Evolutionary conservation across 2,113 vertebrate species (phyloP).

Genomic region (Psettodes erumei): DNA sequence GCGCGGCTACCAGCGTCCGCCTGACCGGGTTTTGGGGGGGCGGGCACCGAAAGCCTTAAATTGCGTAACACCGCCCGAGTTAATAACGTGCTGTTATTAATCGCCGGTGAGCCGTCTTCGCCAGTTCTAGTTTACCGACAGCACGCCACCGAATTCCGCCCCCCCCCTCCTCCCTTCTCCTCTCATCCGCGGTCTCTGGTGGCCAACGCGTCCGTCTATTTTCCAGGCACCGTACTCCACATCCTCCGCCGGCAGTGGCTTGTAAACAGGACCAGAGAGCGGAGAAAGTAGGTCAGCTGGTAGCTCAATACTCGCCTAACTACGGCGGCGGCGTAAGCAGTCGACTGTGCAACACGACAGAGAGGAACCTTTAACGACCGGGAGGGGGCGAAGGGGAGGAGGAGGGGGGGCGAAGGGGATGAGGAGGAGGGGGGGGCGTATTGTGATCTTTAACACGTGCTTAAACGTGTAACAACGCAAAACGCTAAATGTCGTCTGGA

Average conservation of each 20-base stretch:
- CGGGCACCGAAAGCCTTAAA: constrained; percentile 49
- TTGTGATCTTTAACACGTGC: constrained; percentile 68
- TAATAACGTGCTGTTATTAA: constrained; percentile 61
- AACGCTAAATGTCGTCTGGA: constrained; percentile 29
- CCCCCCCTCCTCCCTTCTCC: no score
- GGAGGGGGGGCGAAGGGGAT: neutral
- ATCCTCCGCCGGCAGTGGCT: constrained; percentile 74
- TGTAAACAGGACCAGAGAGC: constrained; percentile 81
- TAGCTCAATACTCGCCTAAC: constrained; percentile 78
- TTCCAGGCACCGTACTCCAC: constrained; percentile 68
- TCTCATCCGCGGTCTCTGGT: constrained; percentile 8
- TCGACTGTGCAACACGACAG: constrained; percentile 54
- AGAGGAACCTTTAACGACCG: constrained; percentile 53
- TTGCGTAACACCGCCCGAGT: constrained; percentile 74
- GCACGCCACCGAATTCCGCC: neutral
- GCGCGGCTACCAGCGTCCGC: constrained; percentile 26
- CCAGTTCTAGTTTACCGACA: constrained; percentile 14
- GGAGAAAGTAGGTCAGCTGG: constrained; percentile 87
- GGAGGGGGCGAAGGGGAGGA: neutral
- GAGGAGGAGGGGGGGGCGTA: constrained; percentile 16
- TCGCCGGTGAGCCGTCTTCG: constrained; percentile 36
- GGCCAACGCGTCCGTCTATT: constrained; percentile 54
- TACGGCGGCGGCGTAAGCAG: constrained; percentile 77
- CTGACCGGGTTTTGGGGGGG: constrained; percentile 20
- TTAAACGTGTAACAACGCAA: constrained; percentile 28